Evolutionary conservation across 2,888 invertebrate species (phyloP).

Genomic region (Aphodius sticticus): DNA sequence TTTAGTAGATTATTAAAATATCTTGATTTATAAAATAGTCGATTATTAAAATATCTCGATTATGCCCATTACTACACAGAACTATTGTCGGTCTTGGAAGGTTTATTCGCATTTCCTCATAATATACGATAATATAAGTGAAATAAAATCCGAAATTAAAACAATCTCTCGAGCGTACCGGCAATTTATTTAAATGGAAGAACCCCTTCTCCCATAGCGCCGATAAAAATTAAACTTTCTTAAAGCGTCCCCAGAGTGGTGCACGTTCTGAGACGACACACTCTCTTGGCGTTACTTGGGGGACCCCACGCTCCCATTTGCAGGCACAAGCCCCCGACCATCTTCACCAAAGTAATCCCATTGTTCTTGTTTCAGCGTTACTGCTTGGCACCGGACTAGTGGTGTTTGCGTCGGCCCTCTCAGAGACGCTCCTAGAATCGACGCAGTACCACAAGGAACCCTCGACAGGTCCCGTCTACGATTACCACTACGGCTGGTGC

Average conservation of each 20-base stretch:
- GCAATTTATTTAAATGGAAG: constrained; percentile 11
- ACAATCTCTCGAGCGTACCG: not conserved
- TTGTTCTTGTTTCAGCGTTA: constrained; percentile 62
- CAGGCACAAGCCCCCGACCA: not conserved
- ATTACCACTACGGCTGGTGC: constrained; percentile 70
- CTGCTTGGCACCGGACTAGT: constrained; percentile 68
- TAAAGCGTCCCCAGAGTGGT: constrained; percentile 14
- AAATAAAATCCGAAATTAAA: not conserved
- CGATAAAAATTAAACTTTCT: constrained; percentile 24
- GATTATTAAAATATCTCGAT: no score
- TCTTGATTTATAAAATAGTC: no score
- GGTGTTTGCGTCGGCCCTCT: constrained; percentile 67
- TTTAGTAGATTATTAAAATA: no score
- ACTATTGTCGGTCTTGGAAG: not conserved
- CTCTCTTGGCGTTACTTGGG: not conserved
- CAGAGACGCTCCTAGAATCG: constrained; percentile 66
- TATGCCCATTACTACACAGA: no score
- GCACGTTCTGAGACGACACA: constrained; percentile 13
- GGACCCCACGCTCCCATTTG: not conserved
- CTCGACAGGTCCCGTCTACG: constrained; percentile 53
- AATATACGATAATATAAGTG: not conserved
- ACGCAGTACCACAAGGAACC: constrained; percentile 58
- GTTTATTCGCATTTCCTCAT: not conserved
- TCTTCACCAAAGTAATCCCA: constrained; percentile 27
- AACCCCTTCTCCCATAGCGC: constrained; percentile 17